Base-by-base conservation (phyloP, 2,888 invertebrate genomes). In the Pseudanteris insignis region DNA sequence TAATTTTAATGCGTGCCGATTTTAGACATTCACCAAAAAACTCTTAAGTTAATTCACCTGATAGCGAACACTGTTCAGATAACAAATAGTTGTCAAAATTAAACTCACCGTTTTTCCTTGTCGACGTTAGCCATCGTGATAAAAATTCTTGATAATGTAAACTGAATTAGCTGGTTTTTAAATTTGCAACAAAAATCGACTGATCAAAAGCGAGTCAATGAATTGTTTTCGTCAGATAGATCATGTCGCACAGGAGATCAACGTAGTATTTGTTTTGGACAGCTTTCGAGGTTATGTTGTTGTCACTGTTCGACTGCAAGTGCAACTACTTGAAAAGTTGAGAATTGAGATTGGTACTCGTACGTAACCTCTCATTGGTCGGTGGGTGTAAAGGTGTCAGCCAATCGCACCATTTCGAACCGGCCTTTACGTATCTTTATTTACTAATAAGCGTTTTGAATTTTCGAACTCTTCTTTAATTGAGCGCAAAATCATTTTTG, bases 71-170 rank as follows among this genome's bases (percentile, higher is more conserved):
- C 21, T 3, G 21, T 21, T 7, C 21, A 13, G 12, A 13, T 14
- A 33, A 15, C 11, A 15, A 15, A n/a, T n/a, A n/a, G n/a, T n/a
- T n/a, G n/a, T n/a, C n/a, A n/a, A n/a, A 15, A 33, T 15, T 5
- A 15, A 33, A 33, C 33, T 33, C 18, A 33, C 33, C 18, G 18
- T 10, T 33, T 33, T 33, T 9, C 33, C 12, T 33, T 10, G 9
- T 18, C 15, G 9, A 33, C 9, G 6, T 33, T 33, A n/a, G 33
- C 33, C 33, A 33, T 33, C 1, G n/a, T 15, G 2, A 6, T 9
- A 9, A n/a, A 9, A 33, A 9, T 33, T 15, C n/a, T 11, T 7
- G 18, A 15, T 4, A 15, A 2, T 7, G 10, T 30, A 30, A 13
- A 6, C 8, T 2, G 8, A 30, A 12, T 8, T 8, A 13, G 10